These are phyloP conservation scores for Cyprinodon variegatus DNA, from an alignment of 2,113 vertebrate genomes.

Conservation along the genomic window DNA sequence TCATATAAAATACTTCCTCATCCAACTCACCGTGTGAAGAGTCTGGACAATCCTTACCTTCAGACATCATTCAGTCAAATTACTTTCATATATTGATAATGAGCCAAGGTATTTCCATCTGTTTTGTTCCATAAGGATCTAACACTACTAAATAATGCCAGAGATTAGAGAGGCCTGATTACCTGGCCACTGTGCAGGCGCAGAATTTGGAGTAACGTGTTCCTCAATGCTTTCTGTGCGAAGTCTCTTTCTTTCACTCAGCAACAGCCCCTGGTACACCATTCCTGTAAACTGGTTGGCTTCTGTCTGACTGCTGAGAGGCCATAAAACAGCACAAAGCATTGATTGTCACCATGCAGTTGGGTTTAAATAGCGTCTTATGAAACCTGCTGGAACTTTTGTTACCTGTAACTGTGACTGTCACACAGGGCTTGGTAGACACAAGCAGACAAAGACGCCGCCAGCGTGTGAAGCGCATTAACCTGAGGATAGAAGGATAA, in stretches of 20 bases:
- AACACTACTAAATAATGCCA: too few species aligned
- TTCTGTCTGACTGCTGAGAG: conserved; percentile 87
- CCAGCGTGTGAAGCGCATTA: conserved; percentile 90
- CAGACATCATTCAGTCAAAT: neutral
- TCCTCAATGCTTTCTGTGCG: conserved; percentile 98
- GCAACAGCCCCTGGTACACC: conserved; percentile 95
- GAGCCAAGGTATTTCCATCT: too few species aligned
- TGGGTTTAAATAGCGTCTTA: neutral
- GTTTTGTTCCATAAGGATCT: too few species aligned
- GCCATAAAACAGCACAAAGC: conserved; percentile 14
- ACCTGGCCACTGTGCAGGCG: conserved; percentile 98
- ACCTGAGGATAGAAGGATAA: conserved; percentile 79
- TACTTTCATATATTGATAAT: too few species aligned
- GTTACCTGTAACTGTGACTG: conserved; percentile 99
- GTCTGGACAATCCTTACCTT: neutral
- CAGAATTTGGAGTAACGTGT: conserved; percentile 91
- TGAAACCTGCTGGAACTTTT: neutral
- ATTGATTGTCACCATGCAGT: neutral
- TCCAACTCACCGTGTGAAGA: conserved; percentile 2
- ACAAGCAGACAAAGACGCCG: conserved; percentile 96
- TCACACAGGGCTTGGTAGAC: conserved; percentile 98
- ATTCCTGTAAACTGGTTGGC: conserved; percentile 96
- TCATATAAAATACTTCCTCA: conserved; percentile 6
- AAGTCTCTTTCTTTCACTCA: conserved; percentile 92
- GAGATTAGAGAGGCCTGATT: conserved; percentile 6